Evolutionary conservation across 2,888 invertebrate genomes (phyloP), one percentile per base, ranked within the genome.

Genomic region (Eumacrocentrus americanus): DNA sequence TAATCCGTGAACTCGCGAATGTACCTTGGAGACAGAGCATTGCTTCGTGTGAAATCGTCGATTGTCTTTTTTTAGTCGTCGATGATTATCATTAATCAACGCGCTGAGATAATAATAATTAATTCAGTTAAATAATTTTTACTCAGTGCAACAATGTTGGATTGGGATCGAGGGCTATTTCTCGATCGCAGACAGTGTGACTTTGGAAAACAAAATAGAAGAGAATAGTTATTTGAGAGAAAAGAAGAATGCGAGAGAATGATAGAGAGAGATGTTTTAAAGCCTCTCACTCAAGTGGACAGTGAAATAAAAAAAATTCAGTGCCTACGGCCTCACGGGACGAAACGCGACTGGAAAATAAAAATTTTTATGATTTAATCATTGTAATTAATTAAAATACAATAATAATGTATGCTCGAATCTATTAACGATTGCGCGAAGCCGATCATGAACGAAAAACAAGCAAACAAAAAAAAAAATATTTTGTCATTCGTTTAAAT

Each of bases 341-440:
- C 50, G 55, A 55, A 50, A 55, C 29, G 44, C 54, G 29, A 54
- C 34, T 54, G 54, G 54, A 34, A 23, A 52, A 52, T 40, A 14
- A n/a, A n/a, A 52, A 42, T 44, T 44, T 54, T 44, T 54, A 54
- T 44, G 25, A 54, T 54, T 54, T 44, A 34, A 54, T 54, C 54
- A 54, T 29, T 54, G 54, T 54, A 44, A 44, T 44, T 54, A 16
- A 50, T 50, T 4, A 48, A 50, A n/a, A n/a, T n/a, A n/a, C n/a
- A n/a, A 11, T 25, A 53, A 22, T 23, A 20, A 34, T 42, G 44
- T 59, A 38, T 60, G 59, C 6, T 22, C 23, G 20, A 29, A 23
- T 50, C 52, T 7, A 40, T 61, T 53, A 48, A 61, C 9, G 38
- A 66, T 64, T 55, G 61, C 62, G 63, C 46, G n/a, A n/a, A n/a